Evolutionary conservation across 2,113 vertebrate species (phyloP), one percentile per base, ranked within the genome.

Genomic region (Mirza zaza): DNA sequence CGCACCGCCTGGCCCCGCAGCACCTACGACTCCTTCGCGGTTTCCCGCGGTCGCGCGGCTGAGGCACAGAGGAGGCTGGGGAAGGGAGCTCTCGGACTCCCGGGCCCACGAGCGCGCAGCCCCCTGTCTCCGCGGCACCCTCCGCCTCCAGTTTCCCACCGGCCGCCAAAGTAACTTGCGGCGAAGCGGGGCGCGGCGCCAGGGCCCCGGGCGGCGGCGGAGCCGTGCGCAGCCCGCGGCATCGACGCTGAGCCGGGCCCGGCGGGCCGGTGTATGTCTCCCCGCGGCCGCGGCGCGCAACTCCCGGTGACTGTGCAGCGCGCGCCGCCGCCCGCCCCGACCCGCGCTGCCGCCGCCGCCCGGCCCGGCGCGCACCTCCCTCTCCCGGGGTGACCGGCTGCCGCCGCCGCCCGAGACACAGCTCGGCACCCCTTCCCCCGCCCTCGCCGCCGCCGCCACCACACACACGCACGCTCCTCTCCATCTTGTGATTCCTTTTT

Each of bases 231-330:
- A 84, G 81, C 91, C 57, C 55, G 73, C 82, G 61, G 91, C 83
- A 75, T 83, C 75, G 48, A 94, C 94, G 91, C 94, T 95, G 96
- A 98, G 97, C 96, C 73, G 90, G 97, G 96, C 95, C 96, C 96
- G 68, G 97, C 93, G 98, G 98, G 97, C 95, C 97, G 45, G 98
- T 98, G 98, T 90, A 98, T 98, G 98, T 96, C 94, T 98, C 96
- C 98, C 98, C 90, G 97, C 81, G 93, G 97, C 91, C 95, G 80
- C 92, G 92, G 90, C 96, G 87, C 96, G 95, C 98, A 93, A 92
- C 97, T 97, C 97, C 73, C 95, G 90, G 98, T 98, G 98, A 98
- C 98, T 98, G 98, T 97, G 95, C 98, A 92, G 97, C 96, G 84
- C 68, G 97, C 94, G 97, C 97, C 94, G 94, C 97, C 97, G 97